Conservation (phyloP, 1,140 invertebrate genomes). For the Heliconius hermathena region DNA sequence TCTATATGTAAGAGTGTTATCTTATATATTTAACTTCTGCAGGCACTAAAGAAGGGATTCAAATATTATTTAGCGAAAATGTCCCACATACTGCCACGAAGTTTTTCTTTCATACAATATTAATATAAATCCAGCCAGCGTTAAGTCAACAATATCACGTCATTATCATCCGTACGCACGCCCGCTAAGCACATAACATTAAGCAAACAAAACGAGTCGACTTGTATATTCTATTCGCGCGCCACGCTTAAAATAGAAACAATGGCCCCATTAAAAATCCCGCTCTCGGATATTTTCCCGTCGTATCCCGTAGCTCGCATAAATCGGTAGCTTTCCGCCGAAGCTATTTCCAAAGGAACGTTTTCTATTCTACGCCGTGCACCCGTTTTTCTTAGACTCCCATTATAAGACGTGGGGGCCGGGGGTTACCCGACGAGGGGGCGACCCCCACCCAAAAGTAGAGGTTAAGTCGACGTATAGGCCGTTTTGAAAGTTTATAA, state of each 20-base stretch:
- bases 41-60: no score
- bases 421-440: constrained; percentile 42
- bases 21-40: no score
- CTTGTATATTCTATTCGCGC: constrained; percentile 79
- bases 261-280: constrained; percentile 79
- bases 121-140: constrained; percentile 27
- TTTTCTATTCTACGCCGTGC: constrained; percentile 80
- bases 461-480: constrained; percentile 81
- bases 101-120: constrained; percentile 18
- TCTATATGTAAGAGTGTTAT: no score
- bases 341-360: constrained; percentile 80
- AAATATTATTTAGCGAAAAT: not conserved
- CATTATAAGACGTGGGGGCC: constrained; percentile 70
- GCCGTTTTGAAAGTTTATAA: constrained; percentile 81
- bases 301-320: constrained; percentile 76
- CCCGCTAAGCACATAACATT: constrained; percentile 51
- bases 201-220: constrained; percentile 56
- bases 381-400: constrained; percentile 80
- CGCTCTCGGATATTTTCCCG: constrained; percentile 77
- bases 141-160: constrained; percentile 39
- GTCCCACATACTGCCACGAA: not conserved
- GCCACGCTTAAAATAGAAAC: constrained; percentile 80
- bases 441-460: constrained; percentile 65
- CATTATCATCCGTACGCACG: constrained; percentile 52
- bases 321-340: constrained; percentile 80